Evolutionary conservation across 2,888 invertebrate genomes (phyloP).

Genomic region (Antitype chi): DNA sequence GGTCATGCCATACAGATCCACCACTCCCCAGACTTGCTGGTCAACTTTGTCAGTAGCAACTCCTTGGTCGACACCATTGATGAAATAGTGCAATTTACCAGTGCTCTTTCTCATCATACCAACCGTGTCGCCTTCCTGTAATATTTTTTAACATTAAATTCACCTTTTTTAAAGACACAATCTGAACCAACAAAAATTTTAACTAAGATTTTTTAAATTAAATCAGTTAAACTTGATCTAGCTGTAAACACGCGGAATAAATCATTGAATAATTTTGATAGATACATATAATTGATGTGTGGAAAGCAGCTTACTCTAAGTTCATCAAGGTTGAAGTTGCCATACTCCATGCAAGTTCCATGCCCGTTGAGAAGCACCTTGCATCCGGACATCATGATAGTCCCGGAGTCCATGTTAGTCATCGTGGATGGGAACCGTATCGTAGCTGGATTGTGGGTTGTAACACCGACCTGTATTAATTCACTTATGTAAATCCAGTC

Average conservation of each 20-base stretch:
- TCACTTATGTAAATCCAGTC: not conserved
- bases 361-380: conserved; percentile 99
- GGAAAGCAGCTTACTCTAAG: conserved; percentile 91
- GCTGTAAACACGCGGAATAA: not conserved
- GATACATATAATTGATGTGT: too few species aligned
- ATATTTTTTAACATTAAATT: conserved; percentile 25
- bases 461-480: conserved; percentile 94
- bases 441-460: conserved; percentile 97
- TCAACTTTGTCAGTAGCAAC: conserved; percentile 96
- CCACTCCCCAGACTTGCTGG: conserved; percentile 96
- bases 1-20: conserved; percentile 98
- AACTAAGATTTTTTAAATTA: not conserved
- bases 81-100: conserved; percentile 97
- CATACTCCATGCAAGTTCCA: conserved; percentile 97
- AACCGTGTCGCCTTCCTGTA: conserved; percentile 96
- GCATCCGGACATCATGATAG: conserved; percentile 99
- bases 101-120: conserved; percentile 97
- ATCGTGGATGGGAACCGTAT: conserved; percentile 98
- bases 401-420: conserved; percentile 98
- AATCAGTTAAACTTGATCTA: not conserved
- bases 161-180: not conserved
- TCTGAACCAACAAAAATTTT: not conserved
- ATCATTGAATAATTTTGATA: not conserved
- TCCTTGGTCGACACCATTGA: conserved; percentile 98
- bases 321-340: conserved; percentile 97